phyloP scores from a whole-genome alignment of 1,140 invertebrate genomes.

The Paralvinella palmiformis region DNA sequence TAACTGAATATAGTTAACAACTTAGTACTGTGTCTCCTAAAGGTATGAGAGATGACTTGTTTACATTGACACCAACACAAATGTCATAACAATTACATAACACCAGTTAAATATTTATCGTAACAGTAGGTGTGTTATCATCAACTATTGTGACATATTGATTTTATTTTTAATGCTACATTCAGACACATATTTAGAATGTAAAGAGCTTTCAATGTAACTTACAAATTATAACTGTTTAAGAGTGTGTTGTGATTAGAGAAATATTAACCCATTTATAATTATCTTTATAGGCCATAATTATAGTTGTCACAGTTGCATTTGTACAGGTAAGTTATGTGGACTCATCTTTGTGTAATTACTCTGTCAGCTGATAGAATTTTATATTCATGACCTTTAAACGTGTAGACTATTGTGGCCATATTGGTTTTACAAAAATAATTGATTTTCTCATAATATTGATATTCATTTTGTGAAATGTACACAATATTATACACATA shows the following conservation, averaged over 20 bases:
- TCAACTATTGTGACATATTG: too few species aligned
- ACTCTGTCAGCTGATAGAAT: background rate
- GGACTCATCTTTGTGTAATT: background rate
- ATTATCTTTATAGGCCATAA: slow-evolving; percentile 60
- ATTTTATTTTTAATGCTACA: background rate
- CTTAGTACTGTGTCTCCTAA: too few species aligned
- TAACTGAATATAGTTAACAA: too few species aligned
- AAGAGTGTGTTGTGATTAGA: background rate
- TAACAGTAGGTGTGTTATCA: too few species aligned
- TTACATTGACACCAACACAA: background rate
- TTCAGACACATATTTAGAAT: background rate
- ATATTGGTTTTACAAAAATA: background rate
- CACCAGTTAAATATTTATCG: too few species aligned
- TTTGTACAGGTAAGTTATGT: slow-evolving; percentile 73
- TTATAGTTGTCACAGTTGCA: slow-evolving; percentile 97
- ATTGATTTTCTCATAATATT: background rate
- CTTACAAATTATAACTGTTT: background rate
- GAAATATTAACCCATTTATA: background rate
- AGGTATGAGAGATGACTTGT: too few species aligned
- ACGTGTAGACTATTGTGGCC: background rate
- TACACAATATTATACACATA: background rate
- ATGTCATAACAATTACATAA: background rate
- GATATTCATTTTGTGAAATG: background rate
- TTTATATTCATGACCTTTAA: background rate
- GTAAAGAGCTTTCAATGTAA: background rate